Evolutionary conservation across 2,888 invertebrate species (phyloP), one percentile per base, ranked within the genome.

Genomic region (Eupithecia centaureata): DNA sequence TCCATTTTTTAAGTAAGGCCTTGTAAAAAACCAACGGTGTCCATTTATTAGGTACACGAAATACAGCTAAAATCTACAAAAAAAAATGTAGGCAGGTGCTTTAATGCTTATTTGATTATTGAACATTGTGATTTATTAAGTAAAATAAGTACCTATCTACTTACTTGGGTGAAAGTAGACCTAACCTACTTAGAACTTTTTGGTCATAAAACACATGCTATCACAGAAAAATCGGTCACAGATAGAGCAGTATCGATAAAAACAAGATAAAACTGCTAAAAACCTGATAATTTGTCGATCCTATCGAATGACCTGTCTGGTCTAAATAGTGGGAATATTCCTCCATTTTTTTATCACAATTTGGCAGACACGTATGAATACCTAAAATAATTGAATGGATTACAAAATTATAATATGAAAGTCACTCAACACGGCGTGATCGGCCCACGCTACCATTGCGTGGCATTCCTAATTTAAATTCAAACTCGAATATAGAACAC

Each of bases 391-490:
- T 8, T 61, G 57, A 64, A 64, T 68, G 35, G 47, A 60, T 63
- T 68, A 59, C 32, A 42, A 67, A 63, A 63, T 65, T 61, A 56
- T 8, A 65, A 65, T n/a, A 56, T 25, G 28, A 42, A 54, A 65
- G 61, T 72, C 66, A 65, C 61, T 56, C 61, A 56, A 54, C 52
- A 35, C 63, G 30, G 51, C 69, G 68, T 71, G 65, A 56, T 56
- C 27, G 33, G 22, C 59, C 64, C 67, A 70, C 70, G 70, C 67
- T 47, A 15, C 22, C 25, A 61, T 30, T 62, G 60, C 67, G 60
- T 70, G 67, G 51, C 38, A 33, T 65, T 62, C 67, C 62, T 47
- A 62, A 59, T 56, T 61, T 60, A 61, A 67, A 68, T 56, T 67
- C 30, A 51, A 63, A 68, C 64, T 38, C 32, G 33, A 66, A 54